Evolutionary conservation across 2,113 vertebrate genomes (phyloP), one percentile per base, ranked within the genome.

Genomic region (Dipodomys spectabilis): DNA sequence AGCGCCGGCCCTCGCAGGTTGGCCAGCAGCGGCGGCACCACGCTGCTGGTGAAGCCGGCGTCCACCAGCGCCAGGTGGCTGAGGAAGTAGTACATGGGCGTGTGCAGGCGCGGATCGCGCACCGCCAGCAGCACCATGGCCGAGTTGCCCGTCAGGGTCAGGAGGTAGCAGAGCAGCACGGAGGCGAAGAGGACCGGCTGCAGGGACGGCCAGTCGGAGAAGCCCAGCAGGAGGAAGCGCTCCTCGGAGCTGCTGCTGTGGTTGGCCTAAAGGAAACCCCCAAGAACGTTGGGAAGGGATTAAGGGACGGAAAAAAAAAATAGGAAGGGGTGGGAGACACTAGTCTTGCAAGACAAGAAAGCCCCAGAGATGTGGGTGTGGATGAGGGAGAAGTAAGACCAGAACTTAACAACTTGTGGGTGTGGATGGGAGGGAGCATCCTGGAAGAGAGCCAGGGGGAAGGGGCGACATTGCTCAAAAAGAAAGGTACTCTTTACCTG

Each of bases 11-110:
- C 92, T 2, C 49, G 44, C 77, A 97, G 91, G 78, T 23, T 86
- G 45, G 65, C 62, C 65, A 96, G 91, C 74, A 97, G 92, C 16
- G 77, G 39, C 4, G 97, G 97, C 9, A 82, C 93, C 79, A 97
- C 87, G 16, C 95, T 96, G 4, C 78, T 86, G 57, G 95, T 86
- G 89, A 95, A 97, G 68, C 94, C 92, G 6, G 67, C 71, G 45
- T 96, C 95, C 82, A 96, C 80, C 69, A 94, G 45, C 30, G 96
- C 96, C 83, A 96, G 90, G 80, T 97, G 97, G 78, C 96, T 62
- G 10, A 97, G 89, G 74, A 96, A 95, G 89, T 94, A 96, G 95
- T 96, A 95, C 97, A 96, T 91, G 60, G 96, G 96, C n/a, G 75
- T 92, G 74, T 94, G 96, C 28, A 96, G 88, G 16, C 89, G 85